Conservation (phyloP, 1,140 invertebrate species). For the Chymomyza costata region DNA sequence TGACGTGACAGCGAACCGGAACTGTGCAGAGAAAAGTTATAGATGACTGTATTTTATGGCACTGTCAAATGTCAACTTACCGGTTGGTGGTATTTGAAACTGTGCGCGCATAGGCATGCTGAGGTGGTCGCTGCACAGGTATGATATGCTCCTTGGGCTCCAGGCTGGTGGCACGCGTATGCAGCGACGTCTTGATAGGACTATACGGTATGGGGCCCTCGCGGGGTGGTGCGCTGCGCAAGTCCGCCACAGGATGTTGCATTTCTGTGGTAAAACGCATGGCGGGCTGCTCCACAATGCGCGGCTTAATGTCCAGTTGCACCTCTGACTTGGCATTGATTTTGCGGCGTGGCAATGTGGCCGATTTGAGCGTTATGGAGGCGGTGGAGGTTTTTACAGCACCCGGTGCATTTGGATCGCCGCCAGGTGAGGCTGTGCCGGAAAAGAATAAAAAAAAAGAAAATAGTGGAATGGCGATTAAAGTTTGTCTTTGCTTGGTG, state of each 20-base stretch:
- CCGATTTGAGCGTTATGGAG: slow-evolving; percentile 81
- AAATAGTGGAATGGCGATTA: background rate
- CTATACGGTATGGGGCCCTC: slow-evolving; percentile 67
- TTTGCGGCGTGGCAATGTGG: slow-evolving; percentile 80
- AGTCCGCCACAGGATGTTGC: slow-evolving; percentile 73
- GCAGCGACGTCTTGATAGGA: slow-evolving; percentile 62
- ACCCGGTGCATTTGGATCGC: slow-evolving; percentile 49
- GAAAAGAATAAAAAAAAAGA: slow-evolving; percentile 7
- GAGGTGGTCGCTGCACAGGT: slow-evolving; percentile 78
- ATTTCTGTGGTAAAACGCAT: slow-evolving; percentile 75
- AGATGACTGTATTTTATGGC: too few species aligned
- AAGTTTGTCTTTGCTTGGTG: slow-evolving; percentile 2
- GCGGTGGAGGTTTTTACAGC: slow-evolving; percentile 78
- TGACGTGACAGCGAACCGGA: slow-evolving; percentile 79
- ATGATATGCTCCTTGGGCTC: slow-evolving; percentile 80
- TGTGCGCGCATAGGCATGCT: slow-evolving; percentile 65
- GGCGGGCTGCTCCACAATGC: slow-evolving; percentile 55
- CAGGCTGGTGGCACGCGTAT: slow-evolving; percentile 61
- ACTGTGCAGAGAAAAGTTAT: slow-evolving; percentile 42
- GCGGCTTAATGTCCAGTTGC: slow-evolving; percentile 76
- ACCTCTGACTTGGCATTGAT: slow-evolving; percentile 82
- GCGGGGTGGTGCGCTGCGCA: slow-evolving; percentile 74
- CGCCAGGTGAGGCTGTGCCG: slow-evolving; percentile 53
- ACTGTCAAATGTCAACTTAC: slow-evolving; percentile 36
- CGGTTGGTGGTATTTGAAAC: slow-evolving; percentile 65